These are phyloP conservation scores for Dasypus novemcinctus DNA, from an alignment of 2,113 vertebrate species.

Conservation along the genomic window DNA sequence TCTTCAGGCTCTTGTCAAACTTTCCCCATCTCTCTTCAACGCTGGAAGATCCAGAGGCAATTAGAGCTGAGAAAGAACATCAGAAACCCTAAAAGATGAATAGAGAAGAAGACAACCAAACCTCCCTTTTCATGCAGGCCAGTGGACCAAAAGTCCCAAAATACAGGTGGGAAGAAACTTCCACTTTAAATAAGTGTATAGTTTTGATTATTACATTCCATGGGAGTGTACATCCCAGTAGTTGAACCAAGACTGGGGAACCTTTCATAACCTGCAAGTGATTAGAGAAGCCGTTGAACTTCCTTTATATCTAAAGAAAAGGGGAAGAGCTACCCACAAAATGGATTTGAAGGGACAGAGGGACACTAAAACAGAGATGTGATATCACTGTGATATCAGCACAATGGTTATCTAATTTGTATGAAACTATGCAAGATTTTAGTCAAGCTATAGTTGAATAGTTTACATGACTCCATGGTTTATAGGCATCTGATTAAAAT, in stretches of 20 bases:
- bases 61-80: background rate
- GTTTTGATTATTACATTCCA: background rate
- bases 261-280: too few relatives aligned
- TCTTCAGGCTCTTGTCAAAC: too few relatives aligned
- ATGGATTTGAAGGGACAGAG: background rate
- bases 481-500: conserved; percentile 36
- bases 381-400: background rate
- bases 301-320: background rate
- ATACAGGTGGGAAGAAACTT: background rate
- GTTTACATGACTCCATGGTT: background rate
- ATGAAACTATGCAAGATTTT: conserved; percentile 11
- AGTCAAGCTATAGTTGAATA: background rate
- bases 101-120: background rate
- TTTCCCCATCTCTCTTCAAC: background rate
- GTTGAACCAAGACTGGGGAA: background rate
- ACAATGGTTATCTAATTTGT: background rate
- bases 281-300: background rate
- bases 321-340: background rate
- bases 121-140: background rate
- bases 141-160: background rate
- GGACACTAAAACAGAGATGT: background rate
- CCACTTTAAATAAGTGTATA: background rate
- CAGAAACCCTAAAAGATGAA: background rate
- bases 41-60: background rate
- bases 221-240: background rate